phyloP scores from a whole-genome alignment of 1,140 invertebrate genomes.

The Cyclina sinensis region DNA sequence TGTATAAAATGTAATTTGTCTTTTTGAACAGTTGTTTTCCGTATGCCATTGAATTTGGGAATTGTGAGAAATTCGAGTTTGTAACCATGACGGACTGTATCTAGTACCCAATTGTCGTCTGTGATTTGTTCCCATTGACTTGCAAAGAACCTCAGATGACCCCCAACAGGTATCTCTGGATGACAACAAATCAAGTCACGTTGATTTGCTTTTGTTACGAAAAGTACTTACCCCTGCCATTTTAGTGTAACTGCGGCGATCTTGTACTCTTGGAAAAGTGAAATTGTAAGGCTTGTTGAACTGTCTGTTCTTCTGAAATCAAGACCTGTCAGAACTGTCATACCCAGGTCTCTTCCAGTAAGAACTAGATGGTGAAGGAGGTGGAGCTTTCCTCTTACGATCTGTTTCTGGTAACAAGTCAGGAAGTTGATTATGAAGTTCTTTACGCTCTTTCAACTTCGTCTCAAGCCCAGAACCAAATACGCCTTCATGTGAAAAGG shows the following conservation, averaged over 20 bases:
- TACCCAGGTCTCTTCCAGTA: neutral
- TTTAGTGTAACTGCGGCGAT: neutral
- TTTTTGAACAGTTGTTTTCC: constrained; percentile 15
- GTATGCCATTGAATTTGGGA: neutral
- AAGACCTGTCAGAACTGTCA: no score
- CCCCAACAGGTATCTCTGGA: constrained; percentile 24
- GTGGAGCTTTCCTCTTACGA: neutral
- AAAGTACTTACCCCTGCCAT: neutral
- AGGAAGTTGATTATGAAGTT: neutral
- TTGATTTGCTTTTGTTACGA: neutral
- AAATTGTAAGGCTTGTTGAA: neutral
- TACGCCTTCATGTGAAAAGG: constrained; percentile 31
- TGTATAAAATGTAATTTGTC: constrained; percentile 54
- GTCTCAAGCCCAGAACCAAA: neutral
- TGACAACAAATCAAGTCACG: neutral
- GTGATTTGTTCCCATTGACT: neutral
- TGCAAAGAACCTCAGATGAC: neutral
- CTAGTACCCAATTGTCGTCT: constrained; percentile 22
- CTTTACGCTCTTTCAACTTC: neutral
- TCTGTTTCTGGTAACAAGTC: constrained; percentile 39
- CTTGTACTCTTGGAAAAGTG: neutral
- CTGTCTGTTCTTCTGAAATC: neutral
- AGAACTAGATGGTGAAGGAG: neutral
- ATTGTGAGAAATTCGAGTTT: neutral
- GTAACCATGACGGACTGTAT: neutral